Evolutionary conservation across 2,113 vertebrate genomes (phyloP).

Genomic region (Excalfactoria chinensis): DNA sequence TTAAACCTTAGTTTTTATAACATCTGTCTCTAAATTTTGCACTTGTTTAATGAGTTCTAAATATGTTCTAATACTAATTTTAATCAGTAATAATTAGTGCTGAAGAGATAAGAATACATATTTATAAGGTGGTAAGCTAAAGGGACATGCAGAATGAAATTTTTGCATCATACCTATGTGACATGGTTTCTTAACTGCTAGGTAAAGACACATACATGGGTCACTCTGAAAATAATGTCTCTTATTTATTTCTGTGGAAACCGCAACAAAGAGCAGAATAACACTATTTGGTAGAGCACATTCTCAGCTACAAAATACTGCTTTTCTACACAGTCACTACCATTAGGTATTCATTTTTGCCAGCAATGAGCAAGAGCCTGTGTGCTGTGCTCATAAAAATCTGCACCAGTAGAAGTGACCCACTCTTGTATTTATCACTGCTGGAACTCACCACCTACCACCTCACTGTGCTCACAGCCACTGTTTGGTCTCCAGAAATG

Average conservation of each 20-base stretch:
- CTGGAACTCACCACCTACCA: too few species aligned
- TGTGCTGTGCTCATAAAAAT: too few species aligned
- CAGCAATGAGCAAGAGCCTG: too few species aligned
- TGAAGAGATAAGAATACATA: neutral
- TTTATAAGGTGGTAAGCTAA: conserved; percentile 37
- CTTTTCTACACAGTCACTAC: neutral
- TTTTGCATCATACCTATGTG: neutral
- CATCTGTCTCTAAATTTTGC: neutral
- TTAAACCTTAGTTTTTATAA: neutral
- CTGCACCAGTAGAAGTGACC: too few species aligned
- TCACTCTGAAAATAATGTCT: neutral
- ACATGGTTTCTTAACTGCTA: neutral
- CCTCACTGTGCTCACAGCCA: neutral
- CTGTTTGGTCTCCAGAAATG: neutral
- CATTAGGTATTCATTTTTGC: too few species aligned
- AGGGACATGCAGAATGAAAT: neutral
- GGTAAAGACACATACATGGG: neutral
- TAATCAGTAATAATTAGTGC: neutral
- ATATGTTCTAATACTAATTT: neutral
- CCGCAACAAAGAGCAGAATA: neutral
- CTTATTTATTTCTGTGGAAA: neutral
- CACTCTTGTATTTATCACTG: too few species aligned
- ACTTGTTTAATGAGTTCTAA: conserved; percentile 32
- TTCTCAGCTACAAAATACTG: too few species aligned
- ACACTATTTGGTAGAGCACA: neutral